Conservation (phyloP, 2,888 invertebrate genomes). For the Miltochrista miniata region DNA sequence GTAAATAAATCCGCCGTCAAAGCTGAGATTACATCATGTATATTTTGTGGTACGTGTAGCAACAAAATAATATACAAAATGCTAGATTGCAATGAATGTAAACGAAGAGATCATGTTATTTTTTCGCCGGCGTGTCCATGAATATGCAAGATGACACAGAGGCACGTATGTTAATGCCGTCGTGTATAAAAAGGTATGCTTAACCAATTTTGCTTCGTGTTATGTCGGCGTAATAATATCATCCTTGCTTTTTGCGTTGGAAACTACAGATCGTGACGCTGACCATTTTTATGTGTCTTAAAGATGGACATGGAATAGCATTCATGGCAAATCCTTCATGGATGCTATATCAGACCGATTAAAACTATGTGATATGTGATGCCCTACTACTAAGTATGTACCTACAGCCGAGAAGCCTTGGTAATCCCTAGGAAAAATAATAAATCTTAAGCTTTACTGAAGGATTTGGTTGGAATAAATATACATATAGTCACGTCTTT, state of each 20-base stretch:
- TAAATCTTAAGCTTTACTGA: too few species aligned
- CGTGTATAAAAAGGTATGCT: background rate
- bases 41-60: background rate
- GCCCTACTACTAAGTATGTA: too few species aligned
- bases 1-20: background rate
- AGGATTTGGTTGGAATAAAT: too few species aligned
- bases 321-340: too few species aligned
- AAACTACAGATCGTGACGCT: too few species aligned
- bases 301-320: too few species aligned
- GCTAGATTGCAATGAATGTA: background rate
- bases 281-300: too few species aligned
- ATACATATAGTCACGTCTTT: too few species aligned
- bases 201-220: constrained; percentile 6
- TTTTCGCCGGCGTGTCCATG: constrained; percentile 22
- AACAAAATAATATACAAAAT: constrained; percentile 13
- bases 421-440: too few species aligned
- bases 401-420: too few species aligned
- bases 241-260: background rate
- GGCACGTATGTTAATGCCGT: constrained; percentile 21
- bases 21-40: constrained; percentile 8
- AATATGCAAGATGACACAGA: constrained; percentile 30
- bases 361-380: too few species aligned
- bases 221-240: background rate
- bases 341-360: too few species aligned
- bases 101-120: background rate